These are phyloP conservation scores for Megalonaias nervosa DNA, from an alignment of 1,140 invertebrate genomes.

Conservation along the genomic window DNA sequence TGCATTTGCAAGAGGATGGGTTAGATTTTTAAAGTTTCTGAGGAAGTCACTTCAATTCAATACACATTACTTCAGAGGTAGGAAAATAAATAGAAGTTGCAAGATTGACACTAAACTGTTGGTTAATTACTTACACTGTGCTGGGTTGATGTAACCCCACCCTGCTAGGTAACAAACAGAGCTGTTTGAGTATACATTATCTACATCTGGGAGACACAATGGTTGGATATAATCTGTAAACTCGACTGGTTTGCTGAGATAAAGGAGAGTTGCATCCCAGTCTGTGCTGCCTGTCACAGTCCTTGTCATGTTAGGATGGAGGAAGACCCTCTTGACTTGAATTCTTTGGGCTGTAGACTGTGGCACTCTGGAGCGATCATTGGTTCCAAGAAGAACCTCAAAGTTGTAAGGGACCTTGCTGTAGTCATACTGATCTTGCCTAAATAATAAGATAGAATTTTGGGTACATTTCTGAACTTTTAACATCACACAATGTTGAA, in stretches of 20 bases:
- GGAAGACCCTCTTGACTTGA: slow-evolving; percentile 16
- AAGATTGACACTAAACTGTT: too few relatives aligned
- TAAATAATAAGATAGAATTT: too few relatives aligned
- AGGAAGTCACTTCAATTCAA: too few relatives aligned
- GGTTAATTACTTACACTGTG: slow-evolving; percentile 6
- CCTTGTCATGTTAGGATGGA: slow-evolving; percentile 12
- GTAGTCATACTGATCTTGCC: slow-evolving; percentile 5
- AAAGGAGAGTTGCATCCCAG: slow-evolving; percentile 85
- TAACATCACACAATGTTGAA: too few relatives aligned
- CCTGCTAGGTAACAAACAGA: slow-evolving; percentile 84
- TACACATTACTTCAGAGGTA: too few relatives aligned
- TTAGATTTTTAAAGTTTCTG: too few relatives aligned
- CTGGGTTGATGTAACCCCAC: slow-evolving; percentile 78
- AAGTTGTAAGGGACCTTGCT: slow-evolving; percentile 19
- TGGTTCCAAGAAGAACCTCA: slow-evolving; percentile 21
- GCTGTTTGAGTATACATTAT: slow-evolving; percentile 41
- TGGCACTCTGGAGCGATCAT: not conserved
- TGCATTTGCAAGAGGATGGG: too few relatives aligned
- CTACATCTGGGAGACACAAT: slow-evolving; percentile 79
- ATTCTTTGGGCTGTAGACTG: slow-evolving; percentile 7
- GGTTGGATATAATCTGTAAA: slow-evolving; percentile 78
- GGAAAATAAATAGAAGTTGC: too few relatives aligned
- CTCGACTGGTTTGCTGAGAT: slow-evolving; percentile 78
- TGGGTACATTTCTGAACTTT: too few relatives aligned
- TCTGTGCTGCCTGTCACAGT: slow-evolving; percentile 13